phyloP scores from a whole-genome alignment of 1,140 invertebrate genomes.

The Maniola jurtina region DNA sequence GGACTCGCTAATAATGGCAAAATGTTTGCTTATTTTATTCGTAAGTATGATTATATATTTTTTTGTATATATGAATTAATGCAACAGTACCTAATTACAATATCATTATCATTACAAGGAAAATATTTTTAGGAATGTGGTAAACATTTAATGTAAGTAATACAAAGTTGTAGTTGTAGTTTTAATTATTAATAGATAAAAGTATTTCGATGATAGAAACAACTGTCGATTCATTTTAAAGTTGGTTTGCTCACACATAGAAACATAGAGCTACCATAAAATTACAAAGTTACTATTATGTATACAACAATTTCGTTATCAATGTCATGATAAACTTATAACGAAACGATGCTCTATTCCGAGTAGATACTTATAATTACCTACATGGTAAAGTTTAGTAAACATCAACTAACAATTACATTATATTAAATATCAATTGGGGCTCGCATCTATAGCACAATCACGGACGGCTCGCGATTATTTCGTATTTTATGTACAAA shows the following conservation, averaged over 20 bases:
- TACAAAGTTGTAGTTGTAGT: not conserved
- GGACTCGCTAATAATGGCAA: not conserved
- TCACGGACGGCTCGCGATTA: conserved; percentile 70
- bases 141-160: conserved; percentile 14
- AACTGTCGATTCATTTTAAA: not conserved
- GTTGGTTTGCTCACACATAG: not conserved
- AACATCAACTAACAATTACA: conserved; percentile 4
- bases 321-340: not conserved
- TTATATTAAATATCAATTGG: not conserved
- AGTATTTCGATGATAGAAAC: not conserved
- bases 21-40: conserved; percentile 2
- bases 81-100: not conserved
- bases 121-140: conserved; percentile 16
- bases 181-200: not conserved
- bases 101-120: conserved; percentile 10
- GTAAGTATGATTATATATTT: not conserved
- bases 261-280: not conserved
- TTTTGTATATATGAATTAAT: not conserved
- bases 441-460: conserved; percentile 55
- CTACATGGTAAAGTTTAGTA: conserved; percentile 6
- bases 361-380: not conserved
- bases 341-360: not conserved
- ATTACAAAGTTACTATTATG: conserved; percentile 3
- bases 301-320: conserved; percentile 5
- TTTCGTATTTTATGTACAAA: conserved; percentile 37